Percentiles rank a stretch among this genome's conserved stretches.
Evolutionary conservation across 2,797 vertebrate genomes (phyloP).

Genomic region (Siniperca undulata): DNA sequence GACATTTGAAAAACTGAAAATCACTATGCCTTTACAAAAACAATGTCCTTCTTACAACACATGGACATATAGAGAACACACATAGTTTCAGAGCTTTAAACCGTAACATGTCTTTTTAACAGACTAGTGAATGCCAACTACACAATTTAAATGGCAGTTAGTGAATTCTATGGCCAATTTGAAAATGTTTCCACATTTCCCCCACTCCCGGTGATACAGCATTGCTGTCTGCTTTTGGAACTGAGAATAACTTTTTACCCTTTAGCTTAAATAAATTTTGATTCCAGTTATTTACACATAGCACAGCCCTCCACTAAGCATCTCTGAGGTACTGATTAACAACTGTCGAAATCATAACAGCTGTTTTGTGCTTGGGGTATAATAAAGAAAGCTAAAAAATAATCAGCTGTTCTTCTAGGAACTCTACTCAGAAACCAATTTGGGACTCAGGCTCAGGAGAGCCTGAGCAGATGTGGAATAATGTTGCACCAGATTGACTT

Average conservation of each 20-base stretch:
- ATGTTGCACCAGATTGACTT: neutral
- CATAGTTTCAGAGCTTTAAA: neutral
- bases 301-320: neutral
- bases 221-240: too few relatives aligned
- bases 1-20: too few relatives aligned
- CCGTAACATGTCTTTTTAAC: neutral
- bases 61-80: too few relatives aligned
- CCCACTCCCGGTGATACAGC: too few relatives aligned
- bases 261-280: too few relatives aligned
- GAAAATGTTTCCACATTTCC: neutral
- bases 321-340: neutral
- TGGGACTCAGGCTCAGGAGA: neutral
- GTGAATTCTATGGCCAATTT: neutral
- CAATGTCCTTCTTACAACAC: too few relatives aligned
- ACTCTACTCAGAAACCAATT: neutral
- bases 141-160: neutral
- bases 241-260: too few relatives aligned
- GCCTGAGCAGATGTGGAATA: neutral
- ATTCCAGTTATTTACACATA: too few relatives aligned
- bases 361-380: neutral
- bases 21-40: too few relatives aligned
- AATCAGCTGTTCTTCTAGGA: neutral
- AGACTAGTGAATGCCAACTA: neutral
- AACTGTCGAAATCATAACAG: neutral
- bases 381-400: neutral